Evolutionary conservation across 2,797 vertebrate species (phyloP), one percentile per base, ranked within the genome.

Genomic region (Dendrocincla tyrannina): DNA sequence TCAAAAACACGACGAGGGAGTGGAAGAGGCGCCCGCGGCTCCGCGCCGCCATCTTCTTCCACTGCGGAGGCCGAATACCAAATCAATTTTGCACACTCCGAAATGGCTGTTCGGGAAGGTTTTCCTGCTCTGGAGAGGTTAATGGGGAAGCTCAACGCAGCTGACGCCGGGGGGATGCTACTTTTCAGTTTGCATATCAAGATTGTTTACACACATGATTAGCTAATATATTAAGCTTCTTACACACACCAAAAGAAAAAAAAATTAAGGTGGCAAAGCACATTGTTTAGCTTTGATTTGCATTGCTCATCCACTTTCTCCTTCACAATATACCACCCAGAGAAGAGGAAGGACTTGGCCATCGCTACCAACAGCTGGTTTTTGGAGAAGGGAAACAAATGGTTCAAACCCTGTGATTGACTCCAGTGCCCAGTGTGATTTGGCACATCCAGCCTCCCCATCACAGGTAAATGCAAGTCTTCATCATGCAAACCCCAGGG

Each of bases 11-110:
- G 24, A 16, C 0, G 0, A 33, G 18, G 33, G 56, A 70, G 75
- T 2, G 12, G 49, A 44, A 91, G 35, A 66, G 76, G 63, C 9
- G 4, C 33, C 27, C 1, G 20, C 6, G 0, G 91, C 83, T 94
- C 59, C 2, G 6, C 1, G 22, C 84, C 76, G 37, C 96, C 96
- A 96, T 97, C 95, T 98, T 97, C 97, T 94, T 37, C n/a, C 68
- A 5, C 60, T 16, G 33, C 24, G 1, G 66, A 91, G 49, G 27
- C 39, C 8, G 10, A 72, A 62, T 32, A 62, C 13, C 1, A 87
- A 93, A 95, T 83, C 76, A 33, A 74, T 81, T 88, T 35, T 49
- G 55, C 63, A 44, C 60, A 44, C 91, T 82, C 86, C 1, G 4
- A 92, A 95, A 95, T 68, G 87, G 95, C 94, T 39, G 92, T 52